Percentiles rank a stretch among this genome's conserved stretches.
Conservation (phyloP, 2,888 invertebrate genomes). For the Tupiocoris notatus region DNA sequence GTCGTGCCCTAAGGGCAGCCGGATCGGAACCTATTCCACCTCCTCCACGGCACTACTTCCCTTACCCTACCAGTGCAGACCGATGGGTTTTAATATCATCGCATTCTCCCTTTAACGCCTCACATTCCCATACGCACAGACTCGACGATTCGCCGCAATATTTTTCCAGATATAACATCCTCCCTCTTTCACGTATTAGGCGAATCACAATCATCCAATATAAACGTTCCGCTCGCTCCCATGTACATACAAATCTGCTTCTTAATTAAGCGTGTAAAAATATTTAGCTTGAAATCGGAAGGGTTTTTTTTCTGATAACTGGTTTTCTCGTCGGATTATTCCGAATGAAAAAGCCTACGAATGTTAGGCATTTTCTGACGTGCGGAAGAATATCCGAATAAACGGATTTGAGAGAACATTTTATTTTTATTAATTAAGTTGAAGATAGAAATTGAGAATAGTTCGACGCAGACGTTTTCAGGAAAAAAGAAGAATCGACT, state of each 20-base stretch:
- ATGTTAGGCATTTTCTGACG: no score
- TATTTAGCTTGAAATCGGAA: neutral
- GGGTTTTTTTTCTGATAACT: neutral
- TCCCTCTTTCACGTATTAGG: constrained; percentile 1
- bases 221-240: neutral
- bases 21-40: neutral
- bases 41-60: neutral
- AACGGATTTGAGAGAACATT: no score
- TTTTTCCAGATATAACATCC: constrained; percentile 5
- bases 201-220: constrained; percentile 15
- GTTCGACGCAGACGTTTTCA: no score
- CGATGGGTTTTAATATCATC: neutral
- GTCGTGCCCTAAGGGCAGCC: neutral
- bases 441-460: no score
- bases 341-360: no score
- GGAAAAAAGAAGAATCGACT: no score
- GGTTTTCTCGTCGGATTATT: neutral
- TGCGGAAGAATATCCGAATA: no score
- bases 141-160: constrained; percentile 6
- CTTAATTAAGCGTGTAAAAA: neutral
- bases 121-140: neutral
- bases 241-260: neutral
- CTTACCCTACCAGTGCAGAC: neutral
- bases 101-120: neutral
- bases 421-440: no score